Percentiles rank a stretch among this genome's conserved stretches.
Evolutionary conservation across 2,888 invertebrate species (phyloP).

Genomic region (Acleris sparsana): DNA sequence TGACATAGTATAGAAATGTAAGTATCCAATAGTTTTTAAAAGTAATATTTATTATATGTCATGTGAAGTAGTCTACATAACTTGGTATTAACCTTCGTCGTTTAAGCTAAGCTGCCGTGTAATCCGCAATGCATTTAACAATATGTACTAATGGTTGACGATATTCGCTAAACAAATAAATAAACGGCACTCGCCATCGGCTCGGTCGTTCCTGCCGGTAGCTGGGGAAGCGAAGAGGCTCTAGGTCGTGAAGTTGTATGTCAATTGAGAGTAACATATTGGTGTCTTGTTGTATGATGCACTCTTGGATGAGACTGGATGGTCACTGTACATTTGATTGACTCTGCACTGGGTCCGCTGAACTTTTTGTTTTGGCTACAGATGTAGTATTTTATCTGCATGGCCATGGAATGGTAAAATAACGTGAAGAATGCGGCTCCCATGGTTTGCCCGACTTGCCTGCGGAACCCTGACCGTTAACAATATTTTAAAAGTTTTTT

Average conservation of each 20-base stretch:
- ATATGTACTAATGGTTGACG: slow-evolving; percentile 76
- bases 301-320: slow-evolving; percentile 55
- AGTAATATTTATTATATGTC: slow-evolving; percentile 16
- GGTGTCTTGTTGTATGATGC: slow-evolving; percentile 47
- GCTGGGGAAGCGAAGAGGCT: slow-evolving; percentile 13
- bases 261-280: slow-evolving; percentile 69
- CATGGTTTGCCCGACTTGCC: slow-evolving; percentile 54
- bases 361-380: slow-evolving; percentile 62
- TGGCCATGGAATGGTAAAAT: slow-evolving; percentile 73
- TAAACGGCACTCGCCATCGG: slow-evolving; percentile 23
- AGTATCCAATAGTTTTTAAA: neutral
- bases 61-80: slow-evolving; percentile 3
- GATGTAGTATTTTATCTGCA: slow-evolving; percentile 73
- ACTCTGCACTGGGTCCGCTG: slow-evolving; percentile 72
- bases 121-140: slow-evolving; percentile 75
- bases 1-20: slow-evolving; percentile 5
- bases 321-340: slow-evolving; percentile 69
- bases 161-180: slow-evolving; percentile 46
- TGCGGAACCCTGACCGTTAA: slow-evolving; percentile 53
- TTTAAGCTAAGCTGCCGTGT: slow-evolving; percentile 63
- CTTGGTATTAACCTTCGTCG: neutral
- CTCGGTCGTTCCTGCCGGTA: slow-evolving; percentile 16
- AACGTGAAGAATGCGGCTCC: slow-evolving; percentile 50
- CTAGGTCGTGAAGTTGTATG: slow-evolving; percentile 36
- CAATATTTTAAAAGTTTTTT: slow-evolving; percentile 37